phyloP scores from a whole-genome alignment of 2,113 vertebrate species.

The Seriola quinqueradiata region DNA sequence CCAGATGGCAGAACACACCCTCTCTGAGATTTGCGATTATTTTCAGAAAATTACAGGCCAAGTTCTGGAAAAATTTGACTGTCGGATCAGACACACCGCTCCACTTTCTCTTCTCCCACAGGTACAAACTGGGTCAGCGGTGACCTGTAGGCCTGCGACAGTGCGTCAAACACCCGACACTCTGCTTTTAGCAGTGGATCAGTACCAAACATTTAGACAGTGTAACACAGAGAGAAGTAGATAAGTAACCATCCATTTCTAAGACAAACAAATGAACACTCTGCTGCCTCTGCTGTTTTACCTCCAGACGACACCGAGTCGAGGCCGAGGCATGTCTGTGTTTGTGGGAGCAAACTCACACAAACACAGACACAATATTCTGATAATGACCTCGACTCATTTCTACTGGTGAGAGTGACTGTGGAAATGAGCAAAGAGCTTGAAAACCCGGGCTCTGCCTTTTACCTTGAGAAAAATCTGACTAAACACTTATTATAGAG shows the following conservation, averaged over 20 bases:
- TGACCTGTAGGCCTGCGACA: not conserved
- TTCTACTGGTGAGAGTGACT: not conserved
- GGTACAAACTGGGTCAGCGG: slow-evolving; percentile 22
- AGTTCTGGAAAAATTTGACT: slow-evolving; percentile 16
- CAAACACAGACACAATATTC: not conserved
- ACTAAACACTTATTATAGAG: not conserved
- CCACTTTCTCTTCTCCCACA: slow-evolving; percentile 7
- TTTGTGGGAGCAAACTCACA: no score
- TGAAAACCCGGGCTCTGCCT: not conserved
- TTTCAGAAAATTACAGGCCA: not conserved
- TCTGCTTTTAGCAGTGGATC: not conserved
- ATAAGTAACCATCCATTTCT: not conserved
- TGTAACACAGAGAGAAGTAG: not conserved
- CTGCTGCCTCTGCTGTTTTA: not conserved
- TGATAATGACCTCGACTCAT: not conserved
- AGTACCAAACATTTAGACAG: not conserved
- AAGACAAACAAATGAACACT: not conserved
- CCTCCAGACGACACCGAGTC: not conserved
- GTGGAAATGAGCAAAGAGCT: not conserved
- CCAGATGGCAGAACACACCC: not conserved
- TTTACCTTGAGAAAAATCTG: not conserved
- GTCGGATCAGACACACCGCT: not conserved
- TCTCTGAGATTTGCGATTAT: not conserved
- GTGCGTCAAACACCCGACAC: not conserved
- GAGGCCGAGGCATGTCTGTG: no score